These are phyloP conservation scores for Bucorvus abyssinicus DNA, from an alignment of 2,797 vertebrate genomes.

Conservation along the genomic window DNA sequence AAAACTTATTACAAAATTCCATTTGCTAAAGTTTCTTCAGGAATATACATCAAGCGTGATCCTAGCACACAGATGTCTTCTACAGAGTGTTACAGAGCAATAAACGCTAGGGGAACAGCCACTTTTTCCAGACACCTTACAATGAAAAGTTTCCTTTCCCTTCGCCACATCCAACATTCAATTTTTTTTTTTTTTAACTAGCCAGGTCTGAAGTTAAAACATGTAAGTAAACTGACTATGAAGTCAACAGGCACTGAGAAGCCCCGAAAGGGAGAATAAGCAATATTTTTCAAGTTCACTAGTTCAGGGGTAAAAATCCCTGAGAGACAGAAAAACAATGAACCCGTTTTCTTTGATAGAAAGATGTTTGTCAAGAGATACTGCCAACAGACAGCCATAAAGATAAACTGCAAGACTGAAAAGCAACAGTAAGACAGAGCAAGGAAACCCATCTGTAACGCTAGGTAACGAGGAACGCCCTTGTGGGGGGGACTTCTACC, in stretches of 20 bases:
- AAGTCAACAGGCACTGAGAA: constrained; percentile 47
- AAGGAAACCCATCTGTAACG: not conserved
- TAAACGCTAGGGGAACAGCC: not conserved
- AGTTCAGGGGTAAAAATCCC: constrained; percentile 55
- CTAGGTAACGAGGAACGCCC: not conserved
- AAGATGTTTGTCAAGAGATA: not conserved
- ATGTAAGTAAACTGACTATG: not conserved
- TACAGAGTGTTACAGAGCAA: not conserved
- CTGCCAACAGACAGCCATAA: not conserved
- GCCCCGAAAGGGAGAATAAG: constrained; percentile 25
- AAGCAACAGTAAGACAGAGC: not conserved
- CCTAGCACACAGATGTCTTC: constrained; percentile 8
- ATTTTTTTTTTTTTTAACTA: not conserved
- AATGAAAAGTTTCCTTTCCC: not conserved
- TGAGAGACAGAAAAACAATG: constrained; percentile 17
- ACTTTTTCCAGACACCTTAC: not conserved
- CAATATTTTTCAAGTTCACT: constrained; percentile 37
- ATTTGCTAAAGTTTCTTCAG: constrained; percentile 18
- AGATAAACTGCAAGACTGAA: not conserved
- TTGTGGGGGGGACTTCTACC: not conserved
- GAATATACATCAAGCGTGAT: constrained; percentile 27
- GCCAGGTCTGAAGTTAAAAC: not conserved
- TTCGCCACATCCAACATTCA: not conserved
- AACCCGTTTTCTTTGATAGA: not conserved
- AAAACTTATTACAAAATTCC: constrained; percentile 39